A percentile compares a stretch with the other conserved stretches of the same genome.
Conservation (phyloP, 2,113 vertebrate species). For the Neoarius graeffei region DNA sequence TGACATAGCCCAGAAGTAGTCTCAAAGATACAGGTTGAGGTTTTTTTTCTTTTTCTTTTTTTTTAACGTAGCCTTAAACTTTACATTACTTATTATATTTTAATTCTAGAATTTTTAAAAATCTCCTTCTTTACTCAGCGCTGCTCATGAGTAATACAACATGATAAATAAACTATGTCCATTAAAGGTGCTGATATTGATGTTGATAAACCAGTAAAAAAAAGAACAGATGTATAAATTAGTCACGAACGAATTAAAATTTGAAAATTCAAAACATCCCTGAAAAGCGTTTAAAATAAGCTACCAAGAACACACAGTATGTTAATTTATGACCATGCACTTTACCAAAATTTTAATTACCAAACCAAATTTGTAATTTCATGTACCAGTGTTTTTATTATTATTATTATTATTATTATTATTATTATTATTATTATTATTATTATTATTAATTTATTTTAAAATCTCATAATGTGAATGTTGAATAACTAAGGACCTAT, state of each 20-base stretch:
- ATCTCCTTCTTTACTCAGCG: background rate
- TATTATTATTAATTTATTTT: background rate
- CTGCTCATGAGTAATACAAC: background rate
- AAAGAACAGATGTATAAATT: background rate
- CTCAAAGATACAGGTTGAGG: background rate
- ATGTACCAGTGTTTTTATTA: slow-evolving; percentile 17
- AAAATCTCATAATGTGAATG: slow-evolving; percentile 7
- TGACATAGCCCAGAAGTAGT: background rate
- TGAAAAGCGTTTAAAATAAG: slow-evolving; percentile 24
- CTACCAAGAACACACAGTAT: slow-evolving; percentile 25
- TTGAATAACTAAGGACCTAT: slow-evolving; percentile 8
- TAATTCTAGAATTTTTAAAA: background rate
- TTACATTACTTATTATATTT: background rate
- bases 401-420: slow-evolving; percentile 21
- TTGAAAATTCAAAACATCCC: background rate
- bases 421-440: slow-evolving; percentile 16
- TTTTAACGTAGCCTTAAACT: background rate
- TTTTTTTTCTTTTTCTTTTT: too few relatives aligned
- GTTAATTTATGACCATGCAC: slow-evolving; percentile 37
- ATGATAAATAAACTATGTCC: background rate
- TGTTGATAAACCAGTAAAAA: background rate
- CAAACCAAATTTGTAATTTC: slow-evolving; percentile 27
- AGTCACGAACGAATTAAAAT: background rate
- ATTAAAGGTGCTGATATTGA: background rate
- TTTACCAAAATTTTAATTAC: slow-evolving; percentile 46